These are phyloP conservation scores for Lasioglossum figueresi DNA, from an alignment of 2,888 invertebrate species.

Conservation along the genomic window DNA sequence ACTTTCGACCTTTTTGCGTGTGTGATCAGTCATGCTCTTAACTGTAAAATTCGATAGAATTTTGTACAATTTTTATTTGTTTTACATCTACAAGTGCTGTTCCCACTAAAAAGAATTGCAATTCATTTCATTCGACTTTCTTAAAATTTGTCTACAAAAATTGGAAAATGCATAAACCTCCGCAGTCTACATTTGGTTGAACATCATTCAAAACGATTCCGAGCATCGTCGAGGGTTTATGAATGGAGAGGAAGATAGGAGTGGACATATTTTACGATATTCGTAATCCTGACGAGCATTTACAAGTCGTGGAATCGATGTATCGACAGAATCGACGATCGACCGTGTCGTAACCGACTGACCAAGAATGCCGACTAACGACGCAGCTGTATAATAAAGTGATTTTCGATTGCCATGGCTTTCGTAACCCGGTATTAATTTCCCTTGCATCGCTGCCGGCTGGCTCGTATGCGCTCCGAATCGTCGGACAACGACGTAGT, in stretches of 20 bases:
- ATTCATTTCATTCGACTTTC: too few species aligned
- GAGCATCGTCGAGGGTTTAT: not conserved
- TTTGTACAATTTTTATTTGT: too few species aligned
- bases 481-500: not conserved
- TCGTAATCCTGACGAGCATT: not conserved
- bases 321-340: not conserved
- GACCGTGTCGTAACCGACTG: not conserved
- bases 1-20: too few species aligned
- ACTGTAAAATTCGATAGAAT: too few species aligned
- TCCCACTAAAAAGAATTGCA: too few species aligned
- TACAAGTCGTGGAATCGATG: not conserved
- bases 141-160: too few species aligned
- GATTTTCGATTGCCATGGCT: conserved; percentile 16
- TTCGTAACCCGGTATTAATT: conserved; percentile 34
- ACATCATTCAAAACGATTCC: not conserved
- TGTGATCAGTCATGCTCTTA: too few species aligned
- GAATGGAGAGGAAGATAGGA: not conserved
- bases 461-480: not conserved
- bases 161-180: too few species aligned
- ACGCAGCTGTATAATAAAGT: conserved; percentile 6
- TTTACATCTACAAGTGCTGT: too few species aligned
- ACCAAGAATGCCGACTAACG: not conserved
- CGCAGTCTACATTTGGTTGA: not conserved
- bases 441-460: not conserved
- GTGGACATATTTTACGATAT: not conserved